Conservation (phyloP, 2,797 vertebrate species). For the Distichodus sexfasciatus region DNA sequence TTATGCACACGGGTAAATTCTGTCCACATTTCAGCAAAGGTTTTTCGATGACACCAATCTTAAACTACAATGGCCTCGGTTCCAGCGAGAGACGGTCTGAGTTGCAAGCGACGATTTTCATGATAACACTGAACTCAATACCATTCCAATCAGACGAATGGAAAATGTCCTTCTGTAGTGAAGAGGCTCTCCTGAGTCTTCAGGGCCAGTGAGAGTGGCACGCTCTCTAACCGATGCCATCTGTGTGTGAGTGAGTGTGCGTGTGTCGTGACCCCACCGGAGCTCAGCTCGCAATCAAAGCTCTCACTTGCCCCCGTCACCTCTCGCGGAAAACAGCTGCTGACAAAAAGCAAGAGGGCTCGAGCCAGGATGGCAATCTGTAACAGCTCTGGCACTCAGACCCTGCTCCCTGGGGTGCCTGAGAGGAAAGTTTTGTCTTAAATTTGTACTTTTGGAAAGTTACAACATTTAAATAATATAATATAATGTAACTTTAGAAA, state of each 20-base stretch:
- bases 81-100: too few species aligned
- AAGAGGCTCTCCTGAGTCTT: neutral
- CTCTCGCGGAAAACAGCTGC: neutral
- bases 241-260: too few species aligned
- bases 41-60: too few species aligned
- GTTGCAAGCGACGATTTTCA: too few species aligned
- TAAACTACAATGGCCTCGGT: too few species aligned
- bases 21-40: too few species aligned
- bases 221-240: neutral
- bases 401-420: neutral
- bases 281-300: constrained; percentile 4
- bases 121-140: neutral
- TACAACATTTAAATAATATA: too few species aligned
- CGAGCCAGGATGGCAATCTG: constrained; percentile 1
- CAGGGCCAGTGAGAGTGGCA: neutral
- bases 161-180: neutral
- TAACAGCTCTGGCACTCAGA: neutral
- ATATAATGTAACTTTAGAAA: too few species aligned
- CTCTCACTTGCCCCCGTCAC: neutral
- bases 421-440: too few species aligned
- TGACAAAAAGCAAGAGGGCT: neutral
- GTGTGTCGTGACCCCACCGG: neutral
- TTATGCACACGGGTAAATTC: too few species aligned
- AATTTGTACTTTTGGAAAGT: too few species aligned
- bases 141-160: neutral